phyloP scores from a whole-genome alignment of 2,797 vertebrate species.

The Hyperoplus immaculatus region DNA sequence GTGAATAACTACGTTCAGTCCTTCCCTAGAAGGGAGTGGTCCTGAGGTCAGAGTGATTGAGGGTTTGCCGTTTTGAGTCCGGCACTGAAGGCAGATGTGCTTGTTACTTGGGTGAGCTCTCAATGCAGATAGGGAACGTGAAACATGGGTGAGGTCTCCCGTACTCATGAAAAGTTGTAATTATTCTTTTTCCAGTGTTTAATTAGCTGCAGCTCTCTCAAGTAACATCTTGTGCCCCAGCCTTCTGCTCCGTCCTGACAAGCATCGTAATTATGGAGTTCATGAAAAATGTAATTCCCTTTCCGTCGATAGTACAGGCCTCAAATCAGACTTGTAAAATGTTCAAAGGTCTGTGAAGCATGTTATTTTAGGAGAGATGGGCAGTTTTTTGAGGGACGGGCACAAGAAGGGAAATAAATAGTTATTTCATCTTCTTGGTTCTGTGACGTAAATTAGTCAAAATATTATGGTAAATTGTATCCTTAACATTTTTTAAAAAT shows the following conservation, averaged over 20 bases:
- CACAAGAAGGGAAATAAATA: slow-evolving; percentile 25
- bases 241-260: slow-evolving; percentile 56
- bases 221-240: slow-evolving; percentile 58
- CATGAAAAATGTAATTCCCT: slow-evolving; percentile 61
- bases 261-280: slow-evolving; percentile 73
- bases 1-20: slow-evolving; percentile 58
- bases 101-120: slow-evolving; percentile 56
- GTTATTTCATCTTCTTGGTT: slow-evolving; percentile 60
- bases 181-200: slow-evolving; percentile 74
- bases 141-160: slow-evolving; percentile 77
- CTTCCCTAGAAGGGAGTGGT: slow-evolving; percentile 71
- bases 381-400: slow-evolving; percentile 20
- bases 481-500: slow-evolving; percentile 39
- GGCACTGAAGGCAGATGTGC: slow-evolving; percentile 65
- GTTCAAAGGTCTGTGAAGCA: slow-evolving; percentile 64
- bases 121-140: slow-evolving; percentile 53
- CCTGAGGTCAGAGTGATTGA: slow-evolving; percentile 69
- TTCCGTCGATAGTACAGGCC: slow-evolving; percentile 68
- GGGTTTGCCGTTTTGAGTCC: slow-evolving; percentile 63
- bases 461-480: slow-evolving; percentile 41
- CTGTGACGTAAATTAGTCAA: slow-evolving; percentile 51
- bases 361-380: slow-evolving; percentile 68
- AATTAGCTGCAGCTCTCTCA: slow-evolving; percentile 74
- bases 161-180: slow-evolving; percentile 62
- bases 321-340: slow-evolving; percentile 75